Evolutionary conservation across 2,888 invertebrate genomes (phyloP).

Genomic region (Rhamnusium bicolor): DNA sequence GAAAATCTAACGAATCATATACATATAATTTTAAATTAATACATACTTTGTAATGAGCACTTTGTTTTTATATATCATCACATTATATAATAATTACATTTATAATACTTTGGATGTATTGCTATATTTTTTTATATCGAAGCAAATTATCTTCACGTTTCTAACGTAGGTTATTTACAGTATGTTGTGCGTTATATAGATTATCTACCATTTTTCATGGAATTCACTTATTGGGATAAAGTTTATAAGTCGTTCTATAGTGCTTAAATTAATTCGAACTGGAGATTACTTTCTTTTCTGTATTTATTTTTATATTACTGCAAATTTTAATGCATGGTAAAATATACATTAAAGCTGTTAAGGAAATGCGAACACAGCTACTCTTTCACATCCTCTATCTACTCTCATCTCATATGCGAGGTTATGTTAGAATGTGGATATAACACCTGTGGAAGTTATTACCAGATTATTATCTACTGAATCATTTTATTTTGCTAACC

Average conservation of each 20-base stretch:
- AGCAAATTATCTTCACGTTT: conserved; percentile 32
- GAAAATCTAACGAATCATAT: conserved; percentile 5
- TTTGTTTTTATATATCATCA: conserved; percentile 54
- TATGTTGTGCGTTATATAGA: conserved; percentile 28
- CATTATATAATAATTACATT: conserved; percentile 60
- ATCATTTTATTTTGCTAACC: no score
- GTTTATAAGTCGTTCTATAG: background rate
- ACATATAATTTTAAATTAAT: conserved; percentile 39
- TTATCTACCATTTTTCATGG: conserved; percentile 19
- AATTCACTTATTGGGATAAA: background rate
- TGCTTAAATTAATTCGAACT: background rate
- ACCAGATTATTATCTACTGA: no score
- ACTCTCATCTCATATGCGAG: no score
- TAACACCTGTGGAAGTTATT: no score
- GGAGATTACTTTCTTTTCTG: background rate
- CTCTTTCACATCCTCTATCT: no score
- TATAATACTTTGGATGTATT: conserved; percentile 59
- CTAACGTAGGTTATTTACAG: conserved; percentile 24
- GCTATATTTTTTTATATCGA: conserved; percentile 50
- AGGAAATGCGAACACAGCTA: no score
- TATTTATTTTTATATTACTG: background rate
- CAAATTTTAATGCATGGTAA: background rate
- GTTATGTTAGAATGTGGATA: no score
- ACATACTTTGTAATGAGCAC: conserved; percentile 52
- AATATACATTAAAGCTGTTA: background rate